Conservation (phyloP, 2,888 invertebrate species). For the Empis stercorea region DNA sequence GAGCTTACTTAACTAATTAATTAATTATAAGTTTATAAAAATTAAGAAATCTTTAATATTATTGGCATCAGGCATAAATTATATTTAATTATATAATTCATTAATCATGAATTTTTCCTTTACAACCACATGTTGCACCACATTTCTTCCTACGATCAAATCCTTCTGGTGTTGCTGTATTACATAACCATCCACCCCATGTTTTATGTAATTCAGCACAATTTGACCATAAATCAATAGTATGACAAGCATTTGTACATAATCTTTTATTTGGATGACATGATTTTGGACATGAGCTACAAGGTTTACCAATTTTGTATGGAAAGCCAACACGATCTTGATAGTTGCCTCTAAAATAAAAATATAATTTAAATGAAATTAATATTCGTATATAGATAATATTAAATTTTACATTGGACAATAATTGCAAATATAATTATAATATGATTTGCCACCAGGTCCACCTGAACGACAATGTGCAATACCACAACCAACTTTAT, state of each 20-base stretch:
- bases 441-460: constrained; percentile 48
- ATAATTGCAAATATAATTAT: constrained; percentile 73
- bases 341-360: constrained; percentile 55
- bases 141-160: constrained; percentile 43
- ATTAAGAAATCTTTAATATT: no score
- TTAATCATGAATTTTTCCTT: constrained; percentile 40
- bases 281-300: constrained; percentile 48
- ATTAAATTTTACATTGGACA: constrained; percentile 58
- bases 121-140: constrained; percentile 61
- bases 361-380: no score
- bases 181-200: constrained; percentile 49
- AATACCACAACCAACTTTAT: constrained; percentile 64
- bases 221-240: constrained; percentile 58
- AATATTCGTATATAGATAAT: neutral
- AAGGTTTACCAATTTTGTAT: constrained; percentile 52
- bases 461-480: constrained; percentile 52
- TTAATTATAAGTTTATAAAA: no score
- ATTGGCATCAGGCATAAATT: no score
- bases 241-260: constrained; percentile 61
- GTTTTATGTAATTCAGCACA: constrained; percentile 48
- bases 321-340: constrained; percentile 48
- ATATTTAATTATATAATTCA: no score
- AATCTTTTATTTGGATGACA: constrained; percentile 48
- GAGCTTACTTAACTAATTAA: no score
- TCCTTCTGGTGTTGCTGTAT: constrained; percentile 39